A percentile compares a stretch with the other conserved stretches of the same genome.
Evolutionary conservation across 2,113 vertebrate species (phyloP).

Genomic region (Lophura nycthemera): DNA sequence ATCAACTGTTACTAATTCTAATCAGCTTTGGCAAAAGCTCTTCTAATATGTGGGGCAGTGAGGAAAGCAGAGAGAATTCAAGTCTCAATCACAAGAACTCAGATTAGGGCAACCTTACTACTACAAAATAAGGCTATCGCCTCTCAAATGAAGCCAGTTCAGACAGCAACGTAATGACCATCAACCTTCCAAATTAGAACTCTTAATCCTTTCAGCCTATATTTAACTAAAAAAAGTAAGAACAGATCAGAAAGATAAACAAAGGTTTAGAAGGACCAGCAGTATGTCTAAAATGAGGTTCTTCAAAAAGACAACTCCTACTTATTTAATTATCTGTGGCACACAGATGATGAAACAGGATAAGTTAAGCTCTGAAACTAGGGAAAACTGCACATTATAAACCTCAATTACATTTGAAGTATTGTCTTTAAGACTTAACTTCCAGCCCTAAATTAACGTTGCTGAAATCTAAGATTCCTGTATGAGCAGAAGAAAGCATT

Average conservation of each 20-base stretch:
- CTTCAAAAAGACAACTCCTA: background rate
- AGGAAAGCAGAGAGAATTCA: background rate
- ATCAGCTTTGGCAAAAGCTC: slow-evolving; percentile 8
- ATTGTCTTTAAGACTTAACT: background rate
- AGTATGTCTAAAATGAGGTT: background rate
- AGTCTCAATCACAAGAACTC: slow-evolving; percentile 16
- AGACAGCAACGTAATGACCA: background rate
- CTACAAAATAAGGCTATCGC: background rate
- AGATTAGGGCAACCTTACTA: background rate
- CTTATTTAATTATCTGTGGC: background rate
- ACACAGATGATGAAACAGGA: background rate
- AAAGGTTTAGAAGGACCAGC: background rate
- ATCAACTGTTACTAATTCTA: background rate
- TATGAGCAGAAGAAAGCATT: background rate
- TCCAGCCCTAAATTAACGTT: background rate
- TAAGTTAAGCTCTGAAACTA: background rate
- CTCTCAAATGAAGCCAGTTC: background rate
- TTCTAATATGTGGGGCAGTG: background rate
- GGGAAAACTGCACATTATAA: background rate
- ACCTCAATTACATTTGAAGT: background rate
- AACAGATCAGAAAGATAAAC: background rate
- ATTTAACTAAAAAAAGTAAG: background rate
- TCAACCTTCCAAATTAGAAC: slow-evolving; percentile 1
- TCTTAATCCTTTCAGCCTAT: background rate
- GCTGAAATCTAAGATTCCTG: background rate